A percentile compares a stretch with the other conserved stretches of the same genome.
Conservation (phyloP, 2,888 invertebrate species). For the Octonoba sinensis region DNA sequence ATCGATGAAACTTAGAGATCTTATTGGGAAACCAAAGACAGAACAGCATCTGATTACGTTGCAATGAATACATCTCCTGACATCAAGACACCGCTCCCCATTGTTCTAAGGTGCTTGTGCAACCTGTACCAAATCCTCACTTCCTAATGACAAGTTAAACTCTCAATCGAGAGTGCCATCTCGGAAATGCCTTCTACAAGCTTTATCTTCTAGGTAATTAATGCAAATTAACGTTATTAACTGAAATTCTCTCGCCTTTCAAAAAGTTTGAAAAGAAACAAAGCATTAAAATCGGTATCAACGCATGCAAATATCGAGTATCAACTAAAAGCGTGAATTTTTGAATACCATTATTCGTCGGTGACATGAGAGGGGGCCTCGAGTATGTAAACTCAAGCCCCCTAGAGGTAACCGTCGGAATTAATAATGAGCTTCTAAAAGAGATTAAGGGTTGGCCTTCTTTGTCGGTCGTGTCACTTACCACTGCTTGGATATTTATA, state of each 20-base stretch:
- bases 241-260: neutral
- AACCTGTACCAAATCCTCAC: too few species aligned
- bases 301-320: neutral
- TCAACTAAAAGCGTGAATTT: neutral
- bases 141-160: too few species aligned
- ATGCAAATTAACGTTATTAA: conserved; percentile 11
- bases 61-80: too few species aligned
- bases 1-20: too few species aligned
- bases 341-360: neutral
- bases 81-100: too few species aligned
- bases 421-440: neutral
- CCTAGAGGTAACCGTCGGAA: conserved; percentile 2
- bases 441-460: conserved; percentile 3
- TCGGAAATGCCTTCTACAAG: neutral
- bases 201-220: conserved; percentile 4
- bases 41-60: too few species aligned
- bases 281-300: neutral
- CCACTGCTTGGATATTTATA: conserved; percentile 7
- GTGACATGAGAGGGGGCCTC: neutral
- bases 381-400: conserved; percentile 1
- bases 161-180: too few species aligned
- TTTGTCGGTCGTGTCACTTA: conserved; percentile 2
- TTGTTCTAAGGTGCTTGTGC: too few species aligned
- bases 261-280: neutral
- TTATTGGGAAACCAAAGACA: too few species aligned